Conservation (phyloP, 64 coral and sea anemone genomes). For the Montipora cactus region DNA sequence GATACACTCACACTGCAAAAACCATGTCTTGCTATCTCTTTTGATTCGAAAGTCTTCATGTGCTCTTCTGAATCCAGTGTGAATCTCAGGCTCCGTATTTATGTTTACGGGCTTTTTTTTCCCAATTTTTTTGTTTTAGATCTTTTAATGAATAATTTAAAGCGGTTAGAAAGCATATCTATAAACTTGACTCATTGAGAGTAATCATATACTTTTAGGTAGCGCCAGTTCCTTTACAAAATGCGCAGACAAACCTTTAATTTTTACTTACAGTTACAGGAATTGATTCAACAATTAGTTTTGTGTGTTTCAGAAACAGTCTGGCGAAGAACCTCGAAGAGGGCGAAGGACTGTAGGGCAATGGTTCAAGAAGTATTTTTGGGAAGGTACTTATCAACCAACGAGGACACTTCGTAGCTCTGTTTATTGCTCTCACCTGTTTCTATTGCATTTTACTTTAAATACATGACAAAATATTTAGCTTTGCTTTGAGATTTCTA, state of each 20-base stretch:
- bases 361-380: slow-evolving; percentile 36
- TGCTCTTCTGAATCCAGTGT: too few species aligned
- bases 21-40: too few species aligned
- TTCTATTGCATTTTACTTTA: too few species aligned
- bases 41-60: too few species aligned
- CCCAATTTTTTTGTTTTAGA: background rate
- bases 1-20: too few species aligned
- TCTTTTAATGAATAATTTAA: background rate
- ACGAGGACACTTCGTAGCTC: too few species aligned
- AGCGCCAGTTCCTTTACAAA: background rate
- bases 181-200: background rate
- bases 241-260: background rate
- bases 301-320: background rate
- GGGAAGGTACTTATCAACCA: background rate
- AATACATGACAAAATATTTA: too few species aligned
- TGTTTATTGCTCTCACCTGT: too few species aligned
- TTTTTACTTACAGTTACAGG: background rate
- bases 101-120: background rate
- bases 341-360: slow-evolving; percentile 11
- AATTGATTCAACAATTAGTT: background rate
- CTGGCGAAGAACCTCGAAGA: slow-evolving; percentile 7
- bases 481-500: too few species aligned
- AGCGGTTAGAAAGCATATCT: background rate
- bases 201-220: background rate
- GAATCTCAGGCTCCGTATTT: too few species aligned